These are phyloP conservation scores for Onychomys leucogaster DNA, from an alignment of 2,797 vertebrate genomes.

Conservation along the genomic window DNA sequence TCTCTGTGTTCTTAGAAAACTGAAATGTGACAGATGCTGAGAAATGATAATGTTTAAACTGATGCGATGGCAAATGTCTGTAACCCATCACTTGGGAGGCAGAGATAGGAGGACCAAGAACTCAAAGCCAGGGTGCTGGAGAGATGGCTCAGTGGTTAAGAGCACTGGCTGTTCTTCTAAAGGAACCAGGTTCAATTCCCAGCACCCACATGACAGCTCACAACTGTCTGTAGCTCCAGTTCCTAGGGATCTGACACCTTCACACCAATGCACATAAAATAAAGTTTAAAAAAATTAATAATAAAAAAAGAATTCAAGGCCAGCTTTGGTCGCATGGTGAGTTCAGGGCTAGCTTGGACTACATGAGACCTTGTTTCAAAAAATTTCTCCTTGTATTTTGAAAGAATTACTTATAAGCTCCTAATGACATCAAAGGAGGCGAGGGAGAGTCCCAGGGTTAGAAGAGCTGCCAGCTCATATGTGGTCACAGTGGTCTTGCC, in stretches of 20 bases:
- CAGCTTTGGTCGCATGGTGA: not conserved
- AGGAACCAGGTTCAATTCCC: not conserved
- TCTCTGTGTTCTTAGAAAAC: not conserved
- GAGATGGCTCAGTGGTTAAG: not conserved
- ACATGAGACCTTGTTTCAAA: not conserved
- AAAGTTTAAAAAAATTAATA: not conserved
- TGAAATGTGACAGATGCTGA: not conserved
- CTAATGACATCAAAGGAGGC: not conserved
- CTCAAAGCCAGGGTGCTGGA: not conserved
- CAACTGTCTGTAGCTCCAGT: not conserved
- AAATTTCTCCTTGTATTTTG: not conserved
- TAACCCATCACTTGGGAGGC: not conserved
- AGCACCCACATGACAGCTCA: not conserved
- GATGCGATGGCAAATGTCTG: not conserved
- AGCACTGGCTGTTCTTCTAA: not conserved
- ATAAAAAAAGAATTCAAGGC: not conserved
- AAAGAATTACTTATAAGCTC: not conserved
- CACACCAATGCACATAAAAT: not conserved
- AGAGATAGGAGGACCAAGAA: not conserved
- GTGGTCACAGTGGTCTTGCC: not conserved
- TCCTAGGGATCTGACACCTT: not conserved
- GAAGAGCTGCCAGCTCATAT: not conserved
- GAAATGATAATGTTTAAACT: not conserved
- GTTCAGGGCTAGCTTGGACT: not conserved
- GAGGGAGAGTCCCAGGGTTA: not conserved